Percentiles rank a stretch among this genome's conserved stretches.
These are phyloP conservation scores for Drosophila subpulchrella DNA, from an alignment of 1,140 invertebrate genomes.

Conservation along the genomic window DNA sequence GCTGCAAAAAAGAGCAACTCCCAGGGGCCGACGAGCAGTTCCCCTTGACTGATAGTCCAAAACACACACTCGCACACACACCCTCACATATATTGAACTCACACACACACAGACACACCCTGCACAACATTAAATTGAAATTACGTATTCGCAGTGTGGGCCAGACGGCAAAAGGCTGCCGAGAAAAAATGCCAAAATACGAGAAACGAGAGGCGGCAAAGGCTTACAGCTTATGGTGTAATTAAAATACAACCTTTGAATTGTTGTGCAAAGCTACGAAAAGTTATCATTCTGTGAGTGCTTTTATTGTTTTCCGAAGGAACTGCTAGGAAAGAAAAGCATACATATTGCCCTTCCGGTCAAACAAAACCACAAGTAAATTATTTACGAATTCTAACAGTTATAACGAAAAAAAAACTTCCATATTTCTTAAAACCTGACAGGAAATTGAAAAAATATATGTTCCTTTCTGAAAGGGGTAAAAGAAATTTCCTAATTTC, in stretches of 20 bases:
- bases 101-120: neutral
- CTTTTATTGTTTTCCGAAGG: neutral
- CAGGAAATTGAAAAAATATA: too few species aligned
- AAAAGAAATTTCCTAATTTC: neutral
- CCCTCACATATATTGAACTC: neutral
- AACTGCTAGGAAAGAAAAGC: neutral
- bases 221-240: slow-evolving; percentile 10
- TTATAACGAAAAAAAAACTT: too few species aligned
- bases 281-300: neutral
- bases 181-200: slow-evolving; percentile 17
- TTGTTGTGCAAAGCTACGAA: slow-evolving; percentile 8
- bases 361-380: too few species aligned
- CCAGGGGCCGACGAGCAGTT: slow-evolving; percentile 12
- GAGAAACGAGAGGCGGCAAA: neutral
- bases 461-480: too few species aligned
- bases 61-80: slow-evolving; percentile 31
- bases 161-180: slow-evolving; percentile 25
- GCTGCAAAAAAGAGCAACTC: slow-evolving; percentile 68
- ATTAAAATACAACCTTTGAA: slow-evolving; percentile 31
- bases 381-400: neutral
- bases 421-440: too few species aligned
- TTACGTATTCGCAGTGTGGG: slow-evolving; percentile 63
- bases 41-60: slow-evolving; percentile 32
- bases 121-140: slow-evolving; percentile 78
- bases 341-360: too few species aligned